Evolutionary conservation across 2,797 vertebrate species (phyloP), one percentile per base, ranked within the genome.

Genomic region (Neomorphus geoffroyi): DNA sequence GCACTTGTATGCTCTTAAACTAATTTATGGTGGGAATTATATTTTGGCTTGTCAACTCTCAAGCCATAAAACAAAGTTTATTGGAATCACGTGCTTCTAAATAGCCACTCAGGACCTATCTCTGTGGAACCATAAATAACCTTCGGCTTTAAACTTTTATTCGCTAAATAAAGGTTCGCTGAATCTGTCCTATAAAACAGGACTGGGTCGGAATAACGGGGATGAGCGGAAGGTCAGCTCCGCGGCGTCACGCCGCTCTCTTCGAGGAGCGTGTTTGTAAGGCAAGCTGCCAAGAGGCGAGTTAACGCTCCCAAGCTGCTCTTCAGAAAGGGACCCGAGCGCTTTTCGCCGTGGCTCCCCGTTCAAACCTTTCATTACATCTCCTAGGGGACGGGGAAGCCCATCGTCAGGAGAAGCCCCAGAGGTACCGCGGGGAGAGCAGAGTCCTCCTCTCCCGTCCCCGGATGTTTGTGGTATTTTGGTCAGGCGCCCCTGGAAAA

Each of bases 21-120:
- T 99, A 99, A 99, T 99, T 99, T 99, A 99, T 99, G 99, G 99
- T 99, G 99, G 99, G 99, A 99, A 99, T 99, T 99, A 99, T 99
- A 99, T 99, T 99, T 99, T 99, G 99, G 99, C 99, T 99, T 99
- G 99, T 99, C 99, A 99, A 99, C 99, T 99, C 99, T 98, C 98
- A 97, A 98, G 99, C 98, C 99, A 99, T 99, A 99, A 99, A 99
- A 99, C 99, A 99, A 99, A 99, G 98, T 99, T 99, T 99, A 99
- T 99, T 99, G 99, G 99, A 98, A 98, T 99, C 99, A 99, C 99
- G 99, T 99, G 99, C 97, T 99, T 97, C 97, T 98, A 98, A 98
- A 96, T 98, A 99, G 99, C 99, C 99, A 99, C 98, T 99, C 99
- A 99, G 98, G 98, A 98, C 98, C 97, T 97, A 97, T 99, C 98